phyloP scores from a whole-genome alignment of 2,113 vertebrate genomes.

The Phaetusa simplex region DNA sequence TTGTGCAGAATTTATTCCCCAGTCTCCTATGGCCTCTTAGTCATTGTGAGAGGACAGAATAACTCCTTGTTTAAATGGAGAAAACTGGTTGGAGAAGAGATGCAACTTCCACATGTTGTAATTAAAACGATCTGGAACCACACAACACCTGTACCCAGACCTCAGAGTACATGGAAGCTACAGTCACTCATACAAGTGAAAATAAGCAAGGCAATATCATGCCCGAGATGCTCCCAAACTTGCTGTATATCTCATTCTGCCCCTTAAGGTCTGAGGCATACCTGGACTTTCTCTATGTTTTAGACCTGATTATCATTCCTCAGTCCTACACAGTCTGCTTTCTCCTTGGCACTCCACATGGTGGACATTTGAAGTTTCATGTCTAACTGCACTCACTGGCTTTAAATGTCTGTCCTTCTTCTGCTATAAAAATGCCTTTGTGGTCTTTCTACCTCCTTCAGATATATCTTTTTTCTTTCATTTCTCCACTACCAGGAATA shows the following conservation, averaged over 20 bases:
- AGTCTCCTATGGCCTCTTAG: neutral
- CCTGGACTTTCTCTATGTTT: neutral
- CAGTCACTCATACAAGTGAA: neutral
- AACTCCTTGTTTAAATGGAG: neutral
- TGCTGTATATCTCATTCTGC: neutral
- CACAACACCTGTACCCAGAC: neutral
- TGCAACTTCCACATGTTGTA: accelerated
- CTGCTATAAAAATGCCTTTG: neutral
- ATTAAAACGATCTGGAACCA: neutral
- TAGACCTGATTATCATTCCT: neutral
- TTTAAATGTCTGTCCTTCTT: neutral
- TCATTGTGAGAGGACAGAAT: neutral
- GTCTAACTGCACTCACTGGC: neutral
- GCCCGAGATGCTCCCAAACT: neutral
- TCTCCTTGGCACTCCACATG: accelerated
- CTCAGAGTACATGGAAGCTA: neutral
- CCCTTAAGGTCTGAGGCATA: neutral
- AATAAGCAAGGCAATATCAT: neutral
- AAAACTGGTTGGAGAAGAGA: neutral
- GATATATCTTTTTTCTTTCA: neutral
- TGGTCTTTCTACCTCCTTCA: neutral
- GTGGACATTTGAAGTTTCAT: neutral
- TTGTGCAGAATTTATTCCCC: neutral
- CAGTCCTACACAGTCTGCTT: neutral
- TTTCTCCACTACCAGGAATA: neutral